phyloP scores from a whole-genome alignment of 2,113 vertebrate species.

The Sphyrna mokarran region DNA sequence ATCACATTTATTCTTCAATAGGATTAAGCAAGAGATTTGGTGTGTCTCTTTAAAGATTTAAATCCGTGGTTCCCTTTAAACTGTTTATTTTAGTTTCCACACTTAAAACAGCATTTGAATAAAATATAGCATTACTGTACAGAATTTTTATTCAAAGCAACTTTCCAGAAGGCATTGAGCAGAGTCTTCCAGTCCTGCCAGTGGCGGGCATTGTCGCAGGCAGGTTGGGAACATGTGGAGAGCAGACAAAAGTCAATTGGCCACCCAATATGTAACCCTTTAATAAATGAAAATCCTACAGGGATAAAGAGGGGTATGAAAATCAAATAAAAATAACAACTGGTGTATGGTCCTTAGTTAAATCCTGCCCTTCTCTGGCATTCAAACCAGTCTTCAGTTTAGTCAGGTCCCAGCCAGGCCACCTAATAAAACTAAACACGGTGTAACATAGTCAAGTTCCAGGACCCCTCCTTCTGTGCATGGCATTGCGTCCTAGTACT shows the following conservation, averaged over 20 bases:
- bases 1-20: slow-evolving; percentile 6
- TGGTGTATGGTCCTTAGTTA: background rate
- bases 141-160: background rate
- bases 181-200: no score
- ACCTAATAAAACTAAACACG: background rate
- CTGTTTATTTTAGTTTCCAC: background rate
- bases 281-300: background rate
- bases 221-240: no score
- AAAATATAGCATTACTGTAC: background rate
- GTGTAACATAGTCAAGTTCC: background rate
- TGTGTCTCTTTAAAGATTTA: slow-evolving; percentile 9
- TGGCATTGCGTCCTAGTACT: background rate
- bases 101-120: background rate
- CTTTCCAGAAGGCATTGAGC: background rate
- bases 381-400: background rate
- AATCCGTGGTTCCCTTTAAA: background rate
- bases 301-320: background rate
- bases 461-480: background rate
- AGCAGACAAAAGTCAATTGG: no score
- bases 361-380: background rate
- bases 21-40: slow-evolving; percentile 34
- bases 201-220: no score
- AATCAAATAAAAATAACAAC: background rate
- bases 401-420: background rate
- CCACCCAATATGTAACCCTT: background rate